phyloP scores from a whole-genome alignment of 2,888 invertebrate species.

The Proisotoma minuta region DNA sequence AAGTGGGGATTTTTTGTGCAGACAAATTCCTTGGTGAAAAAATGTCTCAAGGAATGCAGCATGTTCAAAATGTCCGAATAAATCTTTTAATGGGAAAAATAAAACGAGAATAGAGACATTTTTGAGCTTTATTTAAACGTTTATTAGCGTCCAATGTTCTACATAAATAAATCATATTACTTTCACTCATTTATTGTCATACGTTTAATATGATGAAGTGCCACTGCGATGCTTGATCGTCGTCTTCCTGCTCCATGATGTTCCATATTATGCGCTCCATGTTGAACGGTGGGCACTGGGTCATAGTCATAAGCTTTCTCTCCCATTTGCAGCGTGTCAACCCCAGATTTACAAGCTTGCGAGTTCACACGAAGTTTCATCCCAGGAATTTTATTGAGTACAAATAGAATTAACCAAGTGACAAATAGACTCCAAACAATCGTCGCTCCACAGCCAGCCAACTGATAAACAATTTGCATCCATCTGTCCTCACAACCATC shows the following conservation, averaged over 20 bases:
- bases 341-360: conserved; percentile 9
- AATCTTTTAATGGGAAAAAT: no score
- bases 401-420: conserved; percentile 16
- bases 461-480: conserved; percentile 31
- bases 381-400: conserved; percentile 32
- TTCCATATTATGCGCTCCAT: not conserved
- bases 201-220: not conserved
- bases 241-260: not conserved
- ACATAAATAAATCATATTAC: not conserved
- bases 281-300: not conserved
- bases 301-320: conserved; percentile 25
- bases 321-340: conserved; percentile 29
- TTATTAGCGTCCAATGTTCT: no score
- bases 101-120: no score
- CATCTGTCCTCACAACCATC: conserved; percentile 23
- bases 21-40: no score
- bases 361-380: conserved; percentile 19
- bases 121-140: no score
- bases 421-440: not conserved
- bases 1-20: no score
- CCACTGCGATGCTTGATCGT: not conserved
- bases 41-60: no score
- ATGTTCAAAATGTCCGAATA: no score
- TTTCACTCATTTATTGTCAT: not conserved
- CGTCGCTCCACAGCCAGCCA: conserved; percentile 3